Evolutionary conservation across 2,888 invertebrate genomes (phyloP).

Genomic region (Herminia tarsipennalis): DNA sequence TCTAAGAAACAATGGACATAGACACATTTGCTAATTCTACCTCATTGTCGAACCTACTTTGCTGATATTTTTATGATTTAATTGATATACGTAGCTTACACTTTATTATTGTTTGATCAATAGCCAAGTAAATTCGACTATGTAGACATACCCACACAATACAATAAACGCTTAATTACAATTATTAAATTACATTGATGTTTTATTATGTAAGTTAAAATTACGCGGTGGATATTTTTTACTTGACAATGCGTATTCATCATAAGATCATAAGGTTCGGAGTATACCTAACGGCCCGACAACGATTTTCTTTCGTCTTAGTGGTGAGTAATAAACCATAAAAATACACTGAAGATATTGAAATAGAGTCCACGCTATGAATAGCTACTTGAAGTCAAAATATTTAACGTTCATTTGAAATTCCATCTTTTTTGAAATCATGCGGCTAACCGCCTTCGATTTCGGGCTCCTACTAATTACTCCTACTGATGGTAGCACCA

Average conservation of each 20-base stretch:
- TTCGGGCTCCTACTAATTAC: too few species aligned
- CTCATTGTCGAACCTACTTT: constrained; percentile 27
- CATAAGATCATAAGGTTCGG: too few species aligned
- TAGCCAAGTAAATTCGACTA: constrained; percentile 32
- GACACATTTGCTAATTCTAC: constrained; percentile 13
- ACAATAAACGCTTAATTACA: constrained; percentile 28
- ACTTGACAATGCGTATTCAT: constrained; percentile 1
- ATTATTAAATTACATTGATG: constrained; percentile 40
- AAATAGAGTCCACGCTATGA: too few species aligned
- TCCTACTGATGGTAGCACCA: too few species aligned
- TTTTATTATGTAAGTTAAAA: constrained; percentile 24
- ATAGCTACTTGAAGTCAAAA: too few species aligned
- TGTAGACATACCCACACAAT: constrained; percentile 23
- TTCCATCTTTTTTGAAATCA: too few species aligned
- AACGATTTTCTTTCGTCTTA: too few species aligned
- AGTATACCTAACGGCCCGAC: too few species aligned
- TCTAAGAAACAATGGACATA: constrained; percentile 16
- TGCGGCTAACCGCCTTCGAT: too few species aligned
- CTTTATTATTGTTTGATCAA: constrained; percentile 34
- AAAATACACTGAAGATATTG: too few species aligned
- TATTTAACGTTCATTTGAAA: too few species aligned
- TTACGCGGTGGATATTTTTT: constrained; percentile 36
- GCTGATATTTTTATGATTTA: constrained; percentile 25
- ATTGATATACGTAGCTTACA: constrained; percentile 39
- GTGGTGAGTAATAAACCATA: too few species aligned